Evolutionary conservation across 2,888 invertebrate genomes (phyloP).

Genomic region (Lissonota sp.): DNA sequence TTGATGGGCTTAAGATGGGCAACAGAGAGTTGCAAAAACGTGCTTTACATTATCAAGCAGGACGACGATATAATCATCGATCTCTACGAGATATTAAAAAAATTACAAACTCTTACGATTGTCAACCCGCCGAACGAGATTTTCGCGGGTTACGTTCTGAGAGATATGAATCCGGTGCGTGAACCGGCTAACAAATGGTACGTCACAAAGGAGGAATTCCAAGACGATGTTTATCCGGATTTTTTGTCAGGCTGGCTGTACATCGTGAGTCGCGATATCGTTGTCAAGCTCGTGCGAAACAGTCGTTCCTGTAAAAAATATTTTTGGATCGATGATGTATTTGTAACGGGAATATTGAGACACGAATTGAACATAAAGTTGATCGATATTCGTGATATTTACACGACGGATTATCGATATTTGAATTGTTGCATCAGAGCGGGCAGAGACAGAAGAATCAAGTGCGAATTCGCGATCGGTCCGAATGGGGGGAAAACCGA

Average conservation of each 20-base stretch:
- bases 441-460: conserved; percentile 85
- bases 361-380: conserved; percentile 86
- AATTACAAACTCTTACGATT: conserved; percentile 59
- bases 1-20: conserved; percentile 93
- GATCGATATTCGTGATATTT: conserved; percentile 86
- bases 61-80: conserved; percentile 93
- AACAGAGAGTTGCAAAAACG: conserved; percentile 86
- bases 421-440: conserved; percentile 89
- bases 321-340: conserved; percentile 97
- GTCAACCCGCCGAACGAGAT: conserved; percentile 2
- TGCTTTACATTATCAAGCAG: conserved; percentile 90
- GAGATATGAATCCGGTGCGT: conserved; percentile 88
- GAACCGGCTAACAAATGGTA: conserved; percentile 92
- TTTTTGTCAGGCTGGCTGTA: conserved; percentile 95
- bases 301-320: conserved; percentile 86
- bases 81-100: conserved; percentile 85
- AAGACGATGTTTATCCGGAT: conserved; percentile 87
- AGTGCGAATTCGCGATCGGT: conserved; percentile 88
- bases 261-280: conserved; percentile 88
- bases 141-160: conserved; percentile 87
- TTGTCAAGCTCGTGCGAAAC: conserved; percentile 85
- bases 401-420: conserved; percentile 89
- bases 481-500: conserved; percentile 92
- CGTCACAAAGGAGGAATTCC: conserved; percentile 89
- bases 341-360: conserved; percentile 92